Percentiles rank a stretch among this genome's conserved stretches.
phyloP scores from a whole-genome alignment of 2,113 vertebrate genomes.

The Montifringilla adamsi region DNA sequence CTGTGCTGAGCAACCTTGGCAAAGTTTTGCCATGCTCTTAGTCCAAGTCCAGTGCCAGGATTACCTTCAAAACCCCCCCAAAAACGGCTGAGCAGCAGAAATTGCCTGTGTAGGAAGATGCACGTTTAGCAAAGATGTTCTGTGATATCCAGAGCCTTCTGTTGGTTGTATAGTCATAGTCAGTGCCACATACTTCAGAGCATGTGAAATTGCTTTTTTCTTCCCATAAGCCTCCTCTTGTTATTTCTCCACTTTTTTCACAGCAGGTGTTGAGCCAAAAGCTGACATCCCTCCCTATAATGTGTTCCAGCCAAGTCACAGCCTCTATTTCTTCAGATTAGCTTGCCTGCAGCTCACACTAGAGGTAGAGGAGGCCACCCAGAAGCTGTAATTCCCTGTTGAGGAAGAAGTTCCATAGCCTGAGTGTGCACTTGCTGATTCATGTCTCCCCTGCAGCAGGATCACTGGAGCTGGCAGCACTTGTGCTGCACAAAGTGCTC shows the following conservation, averaged over 20 bases:
- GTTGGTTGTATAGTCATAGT: not conserved
- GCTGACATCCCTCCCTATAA: not conserved
- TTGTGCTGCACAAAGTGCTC: not conserved
- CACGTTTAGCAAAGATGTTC: not conserved
- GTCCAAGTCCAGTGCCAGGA: not conserved
- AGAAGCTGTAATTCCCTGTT: not conserved
- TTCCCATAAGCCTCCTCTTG: not conserved
- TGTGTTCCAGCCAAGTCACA: not conserved
- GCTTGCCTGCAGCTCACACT: not conserved
- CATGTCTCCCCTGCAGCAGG: not conserved
- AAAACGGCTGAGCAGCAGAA: not conserved
- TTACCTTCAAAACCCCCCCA: not conserved
- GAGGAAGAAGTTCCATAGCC: not conserved
- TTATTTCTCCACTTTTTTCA: not conserved
- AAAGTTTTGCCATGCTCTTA: not conserved
- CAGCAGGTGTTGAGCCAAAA: not conserved
- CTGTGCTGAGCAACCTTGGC: not conserved
- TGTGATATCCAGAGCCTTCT: not conserved
- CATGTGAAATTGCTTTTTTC: not conserved
- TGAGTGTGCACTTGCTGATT: not conserved
- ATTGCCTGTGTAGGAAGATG: not conserved
- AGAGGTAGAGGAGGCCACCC: not conserved
- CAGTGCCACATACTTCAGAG: not conserved
- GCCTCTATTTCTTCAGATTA: not conserved
- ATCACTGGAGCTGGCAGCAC: not conserved